phyloP scores from a whole-genome alignment of 2,113 vertebrate genomes.

The Pygathrix nemaeus region DNA sequence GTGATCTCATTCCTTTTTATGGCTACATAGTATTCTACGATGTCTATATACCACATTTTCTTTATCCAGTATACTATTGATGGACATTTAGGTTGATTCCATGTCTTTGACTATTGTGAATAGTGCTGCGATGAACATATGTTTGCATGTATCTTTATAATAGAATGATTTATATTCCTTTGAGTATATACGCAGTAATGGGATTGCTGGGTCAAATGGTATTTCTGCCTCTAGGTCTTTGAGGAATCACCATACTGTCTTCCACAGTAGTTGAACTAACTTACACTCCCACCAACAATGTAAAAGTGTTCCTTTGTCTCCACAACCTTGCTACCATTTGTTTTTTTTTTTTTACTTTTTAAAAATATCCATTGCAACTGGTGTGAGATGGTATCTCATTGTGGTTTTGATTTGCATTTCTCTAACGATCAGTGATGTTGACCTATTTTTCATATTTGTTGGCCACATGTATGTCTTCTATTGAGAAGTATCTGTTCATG shows the following conservation, averaged over 20 bases:
- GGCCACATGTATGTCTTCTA: not conserved
- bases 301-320: not conserved
- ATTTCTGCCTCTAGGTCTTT: too few species aligned
- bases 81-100: too few species aligned
- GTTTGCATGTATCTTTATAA: too few species aligned
- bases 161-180: too few species aligned
- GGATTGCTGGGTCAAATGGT: too few species aligned
- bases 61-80: not conserved
- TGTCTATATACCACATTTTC: not conserved
- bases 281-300: not conserved
- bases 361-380: not conserved
- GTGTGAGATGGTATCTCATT: not conserved
- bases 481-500: not conserved
- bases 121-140: too few species aligned
- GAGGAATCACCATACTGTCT: too few species aligned
- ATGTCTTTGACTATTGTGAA: too few species aligned
- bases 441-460: not conserved
- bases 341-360: not conserved
- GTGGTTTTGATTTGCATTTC: not conserved
- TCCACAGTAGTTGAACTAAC: not conserved
- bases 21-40: not conserved
- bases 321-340: not conserved
- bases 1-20: not conserved
- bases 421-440: not conserved
- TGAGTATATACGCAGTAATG: too few species aligned